Evolutionary conservation across 2,797 vertebrate genomes (phyloP).

Genomic region (Typhlichthys eigenmanni): DNA sequence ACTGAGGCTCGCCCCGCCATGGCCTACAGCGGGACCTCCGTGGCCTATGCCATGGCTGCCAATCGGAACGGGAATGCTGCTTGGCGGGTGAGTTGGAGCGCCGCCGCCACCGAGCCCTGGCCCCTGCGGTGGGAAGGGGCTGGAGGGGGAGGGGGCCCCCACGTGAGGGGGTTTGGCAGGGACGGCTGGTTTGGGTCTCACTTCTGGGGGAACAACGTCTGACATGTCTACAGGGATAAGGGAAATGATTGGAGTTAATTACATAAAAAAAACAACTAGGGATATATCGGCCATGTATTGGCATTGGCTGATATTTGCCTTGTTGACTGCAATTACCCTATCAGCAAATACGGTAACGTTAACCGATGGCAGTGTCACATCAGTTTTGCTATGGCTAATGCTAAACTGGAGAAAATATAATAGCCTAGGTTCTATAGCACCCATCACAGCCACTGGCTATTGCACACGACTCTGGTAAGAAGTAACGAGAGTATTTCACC

Average conservation of each 20-base stretch:
- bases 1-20: constrained; percentile 32
- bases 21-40: constrained; percentile 7
- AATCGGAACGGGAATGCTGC: constrained; percentile 64
- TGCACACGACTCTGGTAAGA: no score
- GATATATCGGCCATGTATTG: background rate
- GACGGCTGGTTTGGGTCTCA: constrained; percentile 89
- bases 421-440: no score
- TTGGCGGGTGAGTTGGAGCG: constrained; percentile 32
- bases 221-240: constrained; percentile 85
- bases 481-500: no score
- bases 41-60: constrained; percentile 50
- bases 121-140: constrained; percentile 69
- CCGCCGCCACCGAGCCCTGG: constrained; percentile 42
- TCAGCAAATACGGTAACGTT: no score
- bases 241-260: constrained; percentile 13
- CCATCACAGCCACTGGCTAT: no score
- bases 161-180: constrained; percentile 90
- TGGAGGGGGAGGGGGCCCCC: constrained; percentile 62
- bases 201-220: constrained; percentile 90
- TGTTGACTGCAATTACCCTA: no score
- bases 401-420: no score
- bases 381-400: no score
- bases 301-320: background rate
- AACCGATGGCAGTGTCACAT: no score
- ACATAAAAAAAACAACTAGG: background rate